Percentiles rank a stretch among this genome's conserved stretches.
These are phyloP conservation scores for Gymnopithys bicolor DNA, from an alignment of 2,797 vertebrate species.

Conservation along the genomic window DNA sequence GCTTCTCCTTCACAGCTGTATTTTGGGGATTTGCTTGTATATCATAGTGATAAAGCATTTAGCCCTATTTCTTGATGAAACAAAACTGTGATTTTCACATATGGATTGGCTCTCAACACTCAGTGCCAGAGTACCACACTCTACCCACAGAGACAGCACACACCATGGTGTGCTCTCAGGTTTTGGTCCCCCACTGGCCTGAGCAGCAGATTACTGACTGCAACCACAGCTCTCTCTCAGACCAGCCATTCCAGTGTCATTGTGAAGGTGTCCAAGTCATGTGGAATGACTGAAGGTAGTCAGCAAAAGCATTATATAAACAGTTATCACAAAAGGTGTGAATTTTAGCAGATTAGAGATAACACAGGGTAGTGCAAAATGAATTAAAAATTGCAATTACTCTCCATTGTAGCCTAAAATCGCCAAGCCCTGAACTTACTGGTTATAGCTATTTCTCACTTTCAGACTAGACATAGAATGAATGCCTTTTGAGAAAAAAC, in stretches of 20 bases:
- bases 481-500: background rate
- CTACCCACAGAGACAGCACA: fast-evolving
- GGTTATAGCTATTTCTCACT: background rate
- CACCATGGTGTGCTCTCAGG: fast-evolving
- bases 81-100: background rate
- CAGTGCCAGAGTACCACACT: background rate
- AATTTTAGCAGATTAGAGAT: background rate
- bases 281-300: background rate
- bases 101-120: background rate
- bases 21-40: background rate
- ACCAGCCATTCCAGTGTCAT: background rate
- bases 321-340: background rate
- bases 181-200: background rate
- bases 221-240: background rate
- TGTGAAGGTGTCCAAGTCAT: background rate
- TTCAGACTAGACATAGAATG: background rate
- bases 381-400: background rate
- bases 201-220: background rate
- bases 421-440: background rate
- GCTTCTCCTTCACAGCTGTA: background rate
- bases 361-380: background rate
- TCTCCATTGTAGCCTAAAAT: background rate
- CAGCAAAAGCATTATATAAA: background rate
- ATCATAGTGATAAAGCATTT: background rate
- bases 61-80: background rate